Conservation (phyloP, 1,140 invertebrate genomes). For the Aphelenchoides besseyi region DNA sequence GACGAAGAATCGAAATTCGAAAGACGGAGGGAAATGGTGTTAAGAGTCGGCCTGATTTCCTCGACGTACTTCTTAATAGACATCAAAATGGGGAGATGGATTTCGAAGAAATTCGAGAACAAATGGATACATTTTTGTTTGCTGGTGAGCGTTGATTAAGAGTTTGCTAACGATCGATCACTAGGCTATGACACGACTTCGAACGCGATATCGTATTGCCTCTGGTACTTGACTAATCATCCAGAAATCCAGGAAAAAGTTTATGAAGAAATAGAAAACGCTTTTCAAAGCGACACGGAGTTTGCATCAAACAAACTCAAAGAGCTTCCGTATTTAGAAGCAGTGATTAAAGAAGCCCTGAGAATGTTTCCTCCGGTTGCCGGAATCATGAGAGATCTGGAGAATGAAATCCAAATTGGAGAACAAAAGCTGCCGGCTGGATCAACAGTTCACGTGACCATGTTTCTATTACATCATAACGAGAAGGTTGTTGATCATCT, state of each 20-base stretch:
- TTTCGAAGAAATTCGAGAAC: not conserved
- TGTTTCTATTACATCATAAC: slow-evolving; percentile 14
- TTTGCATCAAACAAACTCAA: slow-evolving; percentile 15
- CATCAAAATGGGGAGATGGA: not conserved
- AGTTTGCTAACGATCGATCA: not conserved
- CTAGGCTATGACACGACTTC: slow-evolving; percentile 35
- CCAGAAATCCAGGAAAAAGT: slow-evolving; percentile 38
- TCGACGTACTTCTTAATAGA: slow-evolving; percentile 1
- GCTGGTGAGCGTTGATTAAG: not conserved
- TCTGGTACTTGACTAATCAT: slow-evolving; percentile 39
- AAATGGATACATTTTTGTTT: slow-evolving; percentile 19
- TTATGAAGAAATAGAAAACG: slow-evolving; percentile 30
- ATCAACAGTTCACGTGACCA: not conserved
- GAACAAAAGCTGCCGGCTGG: not conserved
- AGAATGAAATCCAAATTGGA: slow-evolving; percentile 6
- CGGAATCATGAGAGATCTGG: not conserved
- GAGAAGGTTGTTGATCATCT: not conserved
- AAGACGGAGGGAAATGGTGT: not conserved
- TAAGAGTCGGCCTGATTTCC: not conserved
- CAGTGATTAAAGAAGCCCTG: slow-evolving; percentile 23
- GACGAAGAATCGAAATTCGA: not conserved
- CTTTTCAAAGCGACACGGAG: slow-evolving; percentile 14
- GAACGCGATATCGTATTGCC: slow-evolving; percentile 33
- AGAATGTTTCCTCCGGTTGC: slow-evolving; percentile 18
- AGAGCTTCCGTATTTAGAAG: slow-evolving; percentile 16